Base-by-base conservation (phyloP, 2,113 vertebrate genomes). In the Myrmophylax atrothorax region DNA sequence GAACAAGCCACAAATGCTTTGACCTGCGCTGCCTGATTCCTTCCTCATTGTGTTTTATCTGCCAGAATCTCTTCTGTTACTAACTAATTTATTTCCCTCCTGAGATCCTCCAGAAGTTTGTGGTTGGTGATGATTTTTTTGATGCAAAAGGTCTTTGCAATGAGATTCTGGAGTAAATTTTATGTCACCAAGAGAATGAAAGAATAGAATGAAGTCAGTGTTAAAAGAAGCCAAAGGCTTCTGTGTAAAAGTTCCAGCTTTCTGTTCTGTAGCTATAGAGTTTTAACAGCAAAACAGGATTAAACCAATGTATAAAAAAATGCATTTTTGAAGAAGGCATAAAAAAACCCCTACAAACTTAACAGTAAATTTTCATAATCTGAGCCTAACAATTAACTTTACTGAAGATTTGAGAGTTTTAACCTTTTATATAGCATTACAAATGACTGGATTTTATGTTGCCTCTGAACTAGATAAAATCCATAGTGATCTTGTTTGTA, bases 81-180 rank as follows among this genome's bases (percentile, higher is more conserved):
- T 72, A 75, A 76, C 44, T 67, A 2, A 78, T 76, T 72, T 85
- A n/a, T 92, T 91, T 90, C 4, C 58, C 44, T 87, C 33, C 11
- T 33, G 33, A 84, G 16, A 9, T 9, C n/a, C 67, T 49, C 58
- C 59, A 52, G 69, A 87, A 50, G 80, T 69, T 52, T 75, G 42
- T 40, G 62, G 59, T 42, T 94, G 70, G 67, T 49, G 38, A 66
- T 80, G 24, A 91, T 74, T 72, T 89, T 22, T 77, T 91, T 80
- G 33, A 86, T 84, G 28, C 33, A 59, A 93, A 91, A 92, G 69
- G 10, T 7, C 8, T 72, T 83, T 55, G 12, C 20, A 69, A 25
- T 10, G 15, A 24, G 35, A 55, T 84, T 68, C 33, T 49, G 53
- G 49, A 69, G 29, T 23, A 85, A 91, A 56, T 76, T 90, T 74